Conservation (phyloP, 2,888 invertebrate genomes). For the Lithodes maja region DNA sequence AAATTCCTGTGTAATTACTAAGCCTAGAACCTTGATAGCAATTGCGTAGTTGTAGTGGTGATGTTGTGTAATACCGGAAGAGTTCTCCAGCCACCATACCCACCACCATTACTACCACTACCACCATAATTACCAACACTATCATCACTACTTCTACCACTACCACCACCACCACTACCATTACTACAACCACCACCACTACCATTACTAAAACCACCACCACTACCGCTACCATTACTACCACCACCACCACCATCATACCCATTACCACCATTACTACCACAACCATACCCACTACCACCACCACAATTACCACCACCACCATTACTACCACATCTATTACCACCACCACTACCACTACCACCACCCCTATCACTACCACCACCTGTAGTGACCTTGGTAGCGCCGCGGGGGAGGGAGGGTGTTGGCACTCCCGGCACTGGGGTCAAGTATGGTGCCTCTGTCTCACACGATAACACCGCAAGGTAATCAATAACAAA, state of each 20-base stretch:
- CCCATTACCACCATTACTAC: background rate
- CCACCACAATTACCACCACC: background rate
- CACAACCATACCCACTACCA: background rate
- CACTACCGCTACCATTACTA: background rate
- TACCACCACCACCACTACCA: background rate
- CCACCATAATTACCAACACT: background rate
- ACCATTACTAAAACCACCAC: constrained; percentile 1
- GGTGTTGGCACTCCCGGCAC: no score
- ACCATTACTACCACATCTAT: background rate
- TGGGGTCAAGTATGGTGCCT: no score
- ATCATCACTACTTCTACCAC: background rate
- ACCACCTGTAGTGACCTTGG: no score
- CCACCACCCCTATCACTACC: background rate
- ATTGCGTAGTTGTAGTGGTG: no score
- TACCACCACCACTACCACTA: background rate
- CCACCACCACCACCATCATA: background rate
- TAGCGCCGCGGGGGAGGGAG: no score
- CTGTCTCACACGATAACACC: no score
- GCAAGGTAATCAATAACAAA: no score
- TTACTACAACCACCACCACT: constrained; percentile 1
- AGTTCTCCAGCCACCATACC: background rate
- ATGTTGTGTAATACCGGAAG: no score
- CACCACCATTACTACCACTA: background rate
- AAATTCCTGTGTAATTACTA: no score
- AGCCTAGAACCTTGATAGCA: no score